phyloP scores from a whole-genome alignment of 1,140 invertebrate species.

The Drosophila ananassae region DNA sequence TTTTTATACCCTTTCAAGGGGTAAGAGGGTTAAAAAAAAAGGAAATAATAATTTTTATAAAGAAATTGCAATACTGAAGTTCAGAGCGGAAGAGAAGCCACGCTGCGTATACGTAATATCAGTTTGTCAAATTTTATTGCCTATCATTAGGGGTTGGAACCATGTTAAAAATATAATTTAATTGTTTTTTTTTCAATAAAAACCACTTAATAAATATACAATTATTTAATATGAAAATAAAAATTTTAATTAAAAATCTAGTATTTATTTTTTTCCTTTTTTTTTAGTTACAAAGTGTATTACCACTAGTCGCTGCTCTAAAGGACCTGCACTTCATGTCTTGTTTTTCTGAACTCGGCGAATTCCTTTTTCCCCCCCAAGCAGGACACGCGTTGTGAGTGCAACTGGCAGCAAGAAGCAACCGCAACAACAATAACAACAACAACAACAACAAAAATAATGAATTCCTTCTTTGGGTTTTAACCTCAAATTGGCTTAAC shows the following conservation, averaged over 20 bases:
- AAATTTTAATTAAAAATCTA: too few species aligned
- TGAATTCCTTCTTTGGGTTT: slow-evolving; percentile 76
- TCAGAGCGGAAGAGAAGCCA: neutral
- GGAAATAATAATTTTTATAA: too few species aligned
- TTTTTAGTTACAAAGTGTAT: slow-evolving; percentile 1
- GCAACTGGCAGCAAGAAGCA: slow-evolving; percentile 13
- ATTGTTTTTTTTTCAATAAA: too few species aligned
- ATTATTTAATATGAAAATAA: too few species aligned
- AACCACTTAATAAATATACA: too few species aligned
- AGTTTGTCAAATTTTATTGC: neutral
- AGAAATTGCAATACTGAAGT: too few species aligned
- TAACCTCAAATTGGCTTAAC: slow-evolving; percentile 81
- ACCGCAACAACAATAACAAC: slow-evolving; percentile 33
- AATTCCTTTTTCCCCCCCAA: slow-evolving; percentile 52
- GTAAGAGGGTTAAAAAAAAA: neutral
- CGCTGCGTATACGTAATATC: neutral
- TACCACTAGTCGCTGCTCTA: neutral
- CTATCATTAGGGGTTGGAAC: neutral
- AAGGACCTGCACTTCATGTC: neutral
- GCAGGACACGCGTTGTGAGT: slow-evolving; percentile 62
- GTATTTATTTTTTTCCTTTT: neutral
- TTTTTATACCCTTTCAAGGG: slow-evolving; percentile 17
- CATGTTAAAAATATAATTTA: too few species aligned
- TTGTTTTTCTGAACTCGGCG: slow-evolving; percentile 1
- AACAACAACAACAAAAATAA: slow-evolving; percentile 54